phyloP scores from a whole-genome alignment of 2,888 invertebrate species.

The Drosophila mettleri region DNA sequence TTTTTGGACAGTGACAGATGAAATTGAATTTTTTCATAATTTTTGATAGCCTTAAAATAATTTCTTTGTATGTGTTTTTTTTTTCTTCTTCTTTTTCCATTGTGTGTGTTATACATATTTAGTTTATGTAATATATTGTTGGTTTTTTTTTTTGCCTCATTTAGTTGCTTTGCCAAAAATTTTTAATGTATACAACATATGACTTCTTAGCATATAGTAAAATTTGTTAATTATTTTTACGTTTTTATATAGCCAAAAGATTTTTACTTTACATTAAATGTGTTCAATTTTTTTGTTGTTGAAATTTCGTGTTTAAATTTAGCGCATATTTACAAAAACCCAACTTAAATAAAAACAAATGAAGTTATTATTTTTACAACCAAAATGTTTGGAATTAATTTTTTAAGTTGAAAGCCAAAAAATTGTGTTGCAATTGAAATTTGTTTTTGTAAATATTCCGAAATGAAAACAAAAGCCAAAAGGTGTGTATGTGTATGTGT shows the following conservation, averaged over 20 bases:
- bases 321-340: slow-evolving; percentile 85
- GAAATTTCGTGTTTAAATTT: slow-evolving; percentile 66
- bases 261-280: slow-evolving; percentile 64
- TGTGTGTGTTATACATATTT: slow-evolving; percentile 40
- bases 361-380: slow-evolving; percentile 25
- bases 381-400: slow-evolving; percentile 22
- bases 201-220: slow-evolving; percentile 53
- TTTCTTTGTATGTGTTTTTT: slow-evolving; percentile 72
- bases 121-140: slow-evolving; percentile 38
- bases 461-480: slow-evolving; percentile 53
- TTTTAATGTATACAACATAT: slow-evolving; percentile 70
- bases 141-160: slow-evolving; percentile 58
- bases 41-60: slow-evolving; percentile 75
- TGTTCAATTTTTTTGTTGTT: slow-evolving; percentile 29
- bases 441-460: slow-evolving; percentile 56
- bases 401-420: slow-evolving; percentile 26
- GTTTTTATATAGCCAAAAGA: slow-evolving; percentile 66
- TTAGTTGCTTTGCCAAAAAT: slow-evolving; percentile 77
- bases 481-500: slow-evolving; percentile 32
- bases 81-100: slow-evolving; percentile 63
- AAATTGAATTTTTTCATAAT: slow-evolving; percentile 41
- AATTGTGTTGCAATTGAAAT: slow-evolving; percentile 21
- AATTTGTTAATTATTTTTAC: slow-evolving; percentile 27
- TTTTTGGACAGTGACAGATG: slow-evolving; percentile 51
- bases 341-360: slow-evolving; percentile 71